Conservation (phyloP, 1,140 invertebrate genomes). For the Drosophila navojoa region DNA sequence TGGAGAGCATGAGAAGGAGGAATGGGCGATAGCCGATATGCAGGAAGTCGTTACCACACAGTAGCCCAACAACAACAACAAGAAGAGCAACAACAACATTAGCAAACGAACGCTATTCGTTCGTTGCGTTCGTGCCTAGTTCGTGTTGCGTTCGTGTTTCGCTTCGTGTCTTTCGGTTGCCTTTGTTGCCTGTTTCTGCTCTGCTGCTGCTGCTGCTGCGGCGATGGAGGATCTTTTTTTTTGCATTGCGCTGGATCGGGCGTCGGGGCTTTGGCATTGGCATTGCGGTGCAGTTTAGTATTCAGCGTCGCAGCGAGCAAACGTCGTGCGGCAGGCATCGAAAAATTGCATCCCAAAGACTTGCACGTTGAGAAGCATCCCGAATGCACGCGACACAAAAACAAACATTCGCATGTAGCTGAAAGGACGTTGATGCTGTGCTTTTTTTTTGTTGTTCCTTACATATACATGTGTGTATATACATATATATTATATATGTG, state of each 20-base stretch:
- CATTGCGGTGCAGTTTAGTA: conserved; percentile 63
- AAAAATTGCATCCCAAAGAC: conserved; percentile 4
- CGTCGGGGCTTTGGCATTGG: conserved; percentile 13
- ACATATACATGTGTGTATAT: not conserved
- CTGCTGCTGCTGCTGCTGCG: conserved; percentile 24
- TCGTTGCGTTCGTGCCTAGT: conserved; percentile 1
- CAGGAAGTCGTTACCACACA: conserved; percentile 51
- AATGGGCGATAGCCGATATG: conserved; percentile 17
- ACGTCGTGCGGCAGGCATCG: conserved; percentile 54
- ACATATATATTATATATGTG: too few relatives aligned
- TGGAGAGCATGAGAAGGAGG: not conserved
- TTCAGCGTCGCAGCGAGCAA: conserved; percentile 73
- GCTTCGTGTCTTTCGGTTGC: not conserved
- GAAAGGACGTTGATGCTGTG: not conserved
- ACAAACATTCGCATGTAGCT: not conserved
- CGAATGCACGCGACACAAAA: not conserved
- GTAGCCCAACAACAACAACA: conserved; percentile 43
- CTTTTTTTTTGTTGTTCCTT: not conserved
- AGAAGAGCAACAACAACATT: conserved; percentile 15
- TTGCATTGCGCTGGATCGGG: conserved; percentile 7
- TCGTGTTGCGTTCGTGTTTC: conserved; percentile 20
- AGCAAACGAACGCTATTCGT: not conserved
- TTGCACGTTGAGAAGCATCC: not conserved
- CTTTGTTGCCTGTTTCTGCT: conserved; percentile 26
- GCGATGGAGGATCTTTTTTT: conserved; percentile 31